Base-by-base conservation (phyloP, 2,113 vertebrate species). In the Myodes glareolus region DNA sequence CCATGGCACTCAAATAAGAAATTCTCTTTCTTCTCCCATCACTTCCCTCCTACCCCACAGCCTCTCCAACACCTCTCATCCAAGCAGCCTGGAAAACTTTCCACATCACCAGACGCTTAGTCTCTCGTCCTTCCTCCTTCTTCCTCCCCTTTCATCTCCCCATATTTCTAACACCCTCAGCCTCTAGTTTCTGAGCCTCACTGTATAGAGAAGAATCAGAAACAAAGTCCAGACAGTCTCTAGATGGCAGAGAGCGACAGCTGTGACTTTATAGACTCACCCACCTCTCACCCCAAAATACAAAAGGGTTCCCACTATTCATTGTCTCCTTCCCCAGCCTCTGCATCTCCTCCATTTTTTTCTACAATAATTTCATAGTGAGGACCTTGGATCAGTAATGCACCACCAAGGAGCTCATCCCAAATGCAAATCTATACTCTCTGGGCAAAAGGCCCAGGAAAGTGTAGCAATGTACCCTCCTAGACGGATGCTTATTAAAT, bases 1-100 rank as follows among this genome's bases (percentile, higher is more conserved):
- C 82, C 72, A 3, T 11, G 27, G 10, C 52, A 65, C n/a, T 68
- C 88, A 58, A n/a, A 87, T 39, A 58, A 75, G 73, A 95, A 95
- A 84, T 84, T 85, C 61, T 61, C 67, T 77, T 94, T 93, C 29
- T 94, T 84, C 92, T 84, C 55, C 82, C 68, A 47, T 72, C 73
- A 76, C 7, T 31, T 88, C 17, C 72, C 16, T 61, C 36, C n/a
- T 27, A 14, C 36, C 55, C 39, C 39, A 52, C 19, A 61, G 70
- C 77, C 29, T 9, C 39, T 73, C 47, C 36, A 6, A 76, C 14
- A 8, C 17, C 31, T 63, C 50, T 80, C 58, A 17, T 12, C 21
- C 42, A 58, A 70, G 58, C 42, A 73, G 19, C 52, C 68, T 25
- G 31, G 78, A 47, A 67, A 92, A 78, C 23, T 63, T 52, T 52